Evolutionary conservation across 2,888 invertebrate species (phyloP).

Genomic region (Cephus nigrinus): DNA sequence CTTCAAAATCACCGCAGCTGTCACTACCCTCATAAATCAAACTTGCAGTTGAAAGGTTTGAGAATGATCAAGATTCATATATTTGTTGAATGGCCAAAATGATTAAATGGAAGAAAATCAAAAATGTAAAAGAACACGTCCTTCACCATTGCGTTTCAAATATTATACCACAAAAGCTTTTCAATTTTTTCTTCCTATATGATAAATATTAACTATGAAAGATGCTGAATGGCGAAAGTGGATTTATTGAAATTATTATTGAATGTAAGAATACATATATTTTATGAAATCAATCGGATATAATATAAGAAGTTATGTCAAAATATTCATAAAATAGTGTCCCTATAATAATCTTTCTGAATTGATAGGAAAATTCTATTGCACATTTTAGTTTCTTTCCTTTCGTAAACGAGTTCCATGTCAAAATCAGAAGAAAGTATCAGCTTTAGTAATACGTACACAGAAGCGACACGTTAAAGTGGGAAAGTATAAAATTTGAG

Average conservation of each 20-base stretch:
- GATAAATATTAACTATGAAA: neutral
- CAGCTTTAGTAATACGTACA: neutral
- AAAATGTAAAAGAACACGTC: neutral
- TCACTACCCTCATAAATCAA: constrained; percentile 18
- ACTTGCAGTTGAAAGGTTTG: neutral
- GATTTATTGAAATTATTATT: neutral
- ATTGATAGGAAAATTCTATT: neutral
- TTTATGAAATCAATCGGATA: neutral
- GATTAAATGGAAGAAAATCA: neutral
- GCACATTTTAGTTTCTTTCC: neutral
- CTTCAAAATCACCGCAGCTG: constrained; percentile 16
- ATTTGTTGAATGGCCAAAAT: neutral
- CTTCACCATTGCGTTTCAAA: neutral
- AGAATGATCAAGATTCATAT: neutral
- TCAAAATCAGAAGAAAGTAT: neutral
- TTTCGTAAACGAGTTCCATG: neutral
- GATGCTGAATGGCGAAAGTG: neutral
- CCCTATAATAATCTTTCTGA: neutral
- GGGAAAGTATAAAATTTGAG: neutral
- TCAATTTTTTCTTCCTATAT: neutral
- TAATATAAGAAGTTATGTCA: neutral
- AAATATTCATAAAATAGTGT: neutral
- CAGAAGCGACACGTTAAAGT: neutral
- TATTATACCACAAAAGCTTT: neutral
- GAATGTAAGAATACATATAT: neutral